These are phyloP conservation scores for Nyctereutes procyonoides DNA, from an alignment of 2,113 vertebrate genomes.

Conservation along the genomic window DNA sequence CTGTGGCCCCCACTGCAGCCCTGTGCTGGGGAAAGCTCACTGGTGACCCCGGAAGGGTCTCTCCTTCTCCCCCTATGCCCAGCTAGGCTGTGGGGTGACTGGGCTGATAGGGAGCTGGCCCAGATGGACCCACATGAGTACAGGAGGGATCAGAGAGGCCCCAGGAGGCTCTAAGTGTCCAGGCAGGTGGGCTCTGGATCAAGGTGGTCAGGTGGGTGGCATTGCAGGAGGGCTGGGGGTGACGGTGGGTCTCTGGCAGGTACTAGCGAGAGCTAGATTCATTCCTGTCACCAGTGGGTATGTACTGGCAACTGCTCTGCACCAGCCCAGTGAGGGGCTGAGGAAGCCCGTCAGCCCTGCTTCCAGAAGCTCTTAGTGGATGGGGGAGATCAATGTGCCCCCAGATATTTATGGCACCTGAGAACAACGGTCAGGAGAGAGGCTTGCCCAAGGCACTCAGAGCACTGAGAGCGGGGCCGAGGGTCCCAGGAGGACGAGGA, in stretches of 20 bases:
- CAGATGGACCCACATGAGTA: neutral
- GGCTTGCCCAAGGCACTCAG: rapidly evolving
- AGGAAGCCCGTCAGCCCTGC: neutral
- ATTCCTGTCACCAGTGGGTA: rapidly evolving
- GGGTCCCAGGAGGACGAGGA: neutral
- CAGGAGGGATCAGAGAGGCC: neutral
- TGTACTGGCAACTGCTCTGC: rapidly evolving
- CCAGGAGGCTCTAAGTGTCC: neutral
- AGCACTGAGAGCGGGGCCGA: rapidly evolving
- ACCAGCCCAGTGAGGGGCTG: neutral
- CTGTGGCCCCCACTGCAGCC: too few species aligned
- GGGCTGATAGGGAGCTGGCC: neutral
- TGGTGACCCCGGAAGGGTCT: neutral
- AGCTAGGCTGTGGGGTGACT: neutral
- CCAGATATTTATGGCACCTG: rapidly evolving
- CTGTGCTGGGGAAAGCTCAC: neutral
- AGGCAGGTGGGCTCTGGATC: neutral
- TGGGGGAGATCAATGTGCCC: neutral
- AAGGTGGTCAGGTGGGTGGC: neutral
- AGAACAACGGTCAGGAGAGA: rapidly evolving
- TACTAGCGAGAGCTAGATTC: rapidly evolving
- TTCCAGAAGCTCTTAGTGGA: neutral
- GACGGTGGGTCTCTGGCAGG: neutral
- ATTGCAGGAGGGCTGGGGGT: neutral
- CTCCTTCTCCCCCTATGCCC: neutral